These are phyloP conservation scores for Caenorhabditis virilis DNA, from an alignment of 2,888 invertebrate species.

Conservation along the genomic window DNA sequence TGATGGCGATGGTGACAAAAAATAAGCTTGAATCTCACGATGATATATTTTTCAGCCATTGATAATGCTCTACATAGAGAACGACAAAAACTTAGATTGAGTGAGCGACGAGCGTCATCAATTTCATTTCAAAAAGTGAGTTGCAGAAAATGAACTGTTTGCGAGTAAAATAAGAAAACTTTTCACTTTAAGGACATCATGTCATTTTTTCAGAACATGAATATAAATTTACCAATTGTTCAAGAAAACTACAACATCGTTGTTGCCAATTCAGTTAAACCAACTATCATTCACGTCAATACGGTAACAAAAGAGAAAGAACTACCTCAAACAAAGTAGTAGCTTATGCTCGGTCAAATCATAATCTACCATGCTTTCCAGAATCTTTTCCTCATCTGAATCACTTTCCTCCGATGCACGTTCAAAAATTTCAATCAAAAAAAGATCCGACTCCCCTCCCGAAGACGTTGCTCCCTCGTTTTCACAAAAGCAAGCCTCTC, in stretches of 20 bases:
- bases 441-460: conserved; percentile 41
- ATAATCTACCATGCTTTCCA: conserved; percentile 3
- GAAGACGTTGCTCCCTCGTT: conserved; percentile 24
- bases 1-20: conserved; percentile 16
- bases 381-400: conserved; percentile 39
- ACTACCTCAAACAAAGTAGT: too few relatives aligned
- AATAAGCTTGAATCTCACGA: not conserved
- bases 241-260: too few relatives aligned
- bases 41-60: conserved; percentile 29
- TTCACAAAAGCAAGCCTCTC: conserved; percentile 14
- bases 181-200: too few relatives aligned
- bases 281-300: not conserved
- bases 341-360: too few relatives aligned
- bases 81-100: conserved; percentile 27
- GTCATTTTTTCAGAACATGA: not conserved
- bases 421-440: conserved; percentile 48
- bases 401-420: conserved; percentile 46
- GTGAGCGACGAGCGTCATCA: conserved; percentile 43
- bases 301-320: not conserved
- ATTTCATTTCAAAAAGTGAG: conserved; percentile 41
- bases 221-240: too few relatives aligned
- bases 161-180: too few relatives aligned
- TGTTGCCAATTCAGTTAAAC: too few relatives aligned
- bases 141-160: not conserved
- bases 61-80: conserved; percentile 36